Evolutionary conservation across 2,888 invertebrate species (phyloP), one percentile per base, ranked within the genome.

Genomic region (Drosophila robusta): DNA sequence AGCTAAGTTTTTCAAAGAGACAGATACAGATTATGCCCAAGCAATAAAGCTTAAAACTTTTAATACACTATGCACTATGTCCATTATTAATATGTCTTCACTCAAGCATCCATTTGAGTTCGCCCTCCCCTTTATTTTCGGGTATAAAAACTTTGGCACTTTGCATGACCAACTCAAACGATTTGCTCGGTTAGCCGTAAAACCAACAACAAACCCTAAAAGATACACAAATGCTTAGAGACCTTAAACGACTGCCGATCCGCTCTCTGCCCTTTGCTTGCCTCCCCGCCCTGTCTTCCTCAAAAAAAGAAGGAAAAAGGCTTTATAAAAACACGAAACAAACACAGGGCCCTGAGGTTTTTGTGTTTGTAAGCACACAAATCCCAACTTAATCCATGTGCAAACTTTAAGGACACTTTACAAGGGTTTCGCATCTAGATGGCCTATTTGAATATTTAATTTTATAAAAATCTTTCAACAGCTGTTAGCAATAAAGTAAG

Each of bases 111-210:
- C 70, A 65, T 75, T 75, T 68, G 68, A 63, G 55, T 54, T 29
- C 16, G 47, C 6, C 1, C 47, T 16, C 5, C 11, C 16, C 26
- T 56, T 41, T 18, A 41, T 52, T 52, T 52, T 71, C 51, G 49
- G 64, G 67, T 70, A 67, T 70, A 78, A 81, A 81, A 81, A 85
- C 85, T 81, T 81, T 81, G 85, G 85, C 82, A 81, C 81, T 81
- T 81, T 85, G 85, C 74, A 82, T 77, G 79, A 75, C 85, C 85
- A 69, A 82, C 85, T 79, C 82, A 81, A 81, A 79, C 85, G 81
- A 85, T 81, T 85, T 82, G 85, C 79, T 81, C 79, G 81, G 85
- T 81, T 79, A 74, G 71, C 85, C 81, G 77, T 62, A 70, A 60
- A 68, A 70, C 68, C 78, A 82, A 63, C 82, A 82, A 66, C 77